A percentile compares a stretch with the other conserved stretches of the same genome.
phyloP scores from a whole-genome alignment of 2,888 invertebrate species.

The Lycocerus yunnanus region DNA sequence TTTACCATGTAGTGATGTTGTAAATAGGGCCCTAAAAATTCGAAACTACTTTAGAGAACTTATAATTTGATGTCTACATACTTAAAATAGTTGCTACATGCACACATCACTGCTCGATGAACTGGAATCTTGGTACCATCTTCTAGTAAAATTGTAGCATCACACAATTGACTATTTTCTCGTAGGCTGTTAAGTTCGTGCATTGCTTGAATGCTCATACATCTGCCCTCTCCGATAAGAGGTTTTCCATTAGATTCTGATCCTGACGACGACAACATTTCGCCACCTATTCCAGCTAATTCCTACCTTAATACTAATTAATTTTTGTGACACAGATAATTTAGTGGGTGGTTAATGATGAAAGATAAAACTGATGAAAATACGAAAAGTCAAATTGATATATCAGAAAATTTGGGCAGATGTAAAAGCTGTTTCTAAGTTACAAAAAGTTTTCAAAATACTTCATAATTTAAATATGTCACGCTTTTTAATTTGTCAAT shows the following conservation, averaged over 20 bases:
- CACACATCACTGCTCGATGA: constrained; percentile 83
- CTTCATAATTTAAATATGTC: not conserved
- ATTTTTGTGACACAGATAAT: constrained; percentile 36
- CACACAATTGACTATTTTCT: constrained; percentile 82
- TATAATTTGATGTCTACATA: constrained; percentile 54
- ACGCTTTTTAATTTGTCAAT: not conserved
- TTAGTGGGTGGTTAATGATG: constrained; percentile 32
- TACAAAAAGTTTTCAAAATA: constrained; percentile 44
- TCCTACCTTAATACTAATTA: constrained; percentile 35
- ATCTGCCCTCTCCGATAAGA: constrained; percentile 61
- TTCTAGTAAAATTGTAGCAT: constrained; percentile 80
- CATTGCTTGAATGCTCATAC: constrained; percentile 84
- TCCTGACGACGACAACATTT: constrained; percentile 37
- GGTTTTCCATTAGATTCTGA: constrained; percentile 43
- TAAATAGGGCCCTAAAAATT: constrained; percentile 74
- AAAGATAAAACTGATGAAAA: constrained; percentile 36
- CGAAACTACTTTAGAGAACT: not conserved
- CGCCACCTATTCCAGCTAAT: constrained; percentile 28
- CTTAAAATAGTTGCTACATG: constrained; percentile 91
- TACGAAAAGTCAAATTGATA: constrained; percentile 39
- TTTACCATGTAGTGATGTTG: constrained; percentile 76
- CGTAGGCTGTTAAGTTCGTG: constrained; percentile 83
- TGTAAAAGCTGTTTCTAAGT: constrained; percentile 23
- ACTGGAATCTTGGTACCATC: constrained; percentile 83
- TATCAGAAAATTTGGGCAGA: constrained; percentile 32